Conservation (phyloP, 2,888 invertebrate genomes). For the Eilema depressum region DNA sequence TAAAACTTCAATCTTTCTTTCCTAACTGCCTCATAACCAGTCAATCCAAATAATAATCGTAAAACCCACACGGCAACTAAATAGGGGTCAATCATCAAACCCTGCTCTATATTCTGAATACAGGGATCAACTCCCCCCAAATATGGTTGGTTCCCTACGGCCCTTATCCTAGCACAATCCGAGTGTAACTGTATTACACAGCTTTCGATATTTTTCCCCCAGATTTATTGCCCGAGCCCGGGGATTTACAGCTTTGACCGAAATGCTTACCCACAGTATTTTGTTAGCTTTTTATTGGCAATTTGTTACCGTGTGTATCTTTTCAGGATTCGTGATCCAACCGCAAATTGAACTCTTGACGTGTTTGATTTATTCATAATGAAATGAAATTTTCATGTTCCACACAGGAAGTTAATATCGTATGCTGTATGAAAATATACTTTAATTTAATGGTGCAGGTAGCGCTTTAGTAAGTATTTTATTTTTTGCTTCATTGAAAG, state of each 20-base stretch:
- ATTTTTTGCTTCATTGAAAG: neutral
- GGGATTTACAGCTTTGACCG: constrained; percentile 85
- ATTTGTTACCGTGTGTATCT: constrained; percentile 84
- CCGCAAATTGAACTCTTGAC: constrained; percentile 74
- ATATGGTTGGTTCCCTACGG: constrained; percentile 50
- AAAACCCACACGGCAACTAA: constrained; percentile 28
- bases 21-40: constrained; percentile 14
- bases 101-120: constrained; percentile 48
- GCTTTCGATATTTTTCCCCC: constrained; percentile 79
- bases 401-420: constrained; percentile 34
- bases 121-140: constrained; percentile 44
- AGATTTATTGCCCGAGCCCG: constrained; percentile 75
- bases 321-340: constrained; percentile 73
- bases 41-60: constrained; percentile 26
- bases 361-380: constrained; percentile 50
- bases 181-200: constrained; percentile 76
- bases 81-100: constrained; percentile 44
- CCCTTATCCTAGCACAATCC: constrained; percentile 55
- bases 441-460: constrained; percentile 24
- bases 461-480: neutral
- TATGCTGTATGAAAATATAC: constrained; percentile 28
- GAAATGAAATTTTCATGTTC: constrained; percentile 34
- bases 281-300: constrained; percentile 85
- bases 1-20: neutral
- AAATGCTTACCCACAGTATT: constrained; percentile 82